phyloP scores from a whole-genome alignment of 2,888 invertebrate species.

The Brachyptera risi region DNA sequence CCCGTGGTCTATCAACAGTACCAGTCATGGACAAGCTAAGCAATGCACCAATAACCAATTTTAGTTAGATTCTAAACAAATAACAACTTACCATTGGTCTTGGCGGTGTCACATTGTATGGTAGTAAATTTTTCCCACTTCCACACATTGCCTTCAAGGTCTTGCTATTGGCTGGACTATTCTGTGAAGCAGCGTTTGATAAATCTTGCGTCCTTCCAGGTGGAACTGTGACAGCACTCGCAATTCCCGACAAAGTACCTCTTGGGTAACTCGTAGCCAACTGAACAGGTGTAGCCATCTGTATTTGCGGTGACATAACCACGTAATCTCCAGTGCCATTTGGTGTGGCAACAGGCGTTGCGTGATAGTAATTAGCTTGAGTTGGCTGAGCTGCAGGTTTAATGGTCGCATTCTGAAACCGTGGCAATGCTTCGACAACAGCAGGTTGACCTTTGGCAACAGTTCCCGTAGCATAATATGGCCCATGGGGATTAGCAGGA shows the following conservation, averaged over 20 bases:
- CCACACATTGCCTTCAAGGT: conserved; percentile 35
- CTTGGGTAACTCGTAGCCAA: conserved; percentile 37
- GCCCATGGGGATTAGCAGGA: conserved; percentile 8
- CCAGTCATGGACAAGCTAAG: no score
- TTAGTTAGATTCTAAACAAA: not conserved
- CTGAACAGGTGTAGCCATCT: conserved; percentile 28
- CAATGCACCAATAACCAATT: no score
- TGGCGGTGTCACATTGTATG: conserved; percentile 85
- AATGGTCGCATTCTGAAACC: conserved; percentile 14
- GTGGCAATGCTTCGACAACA: conserved; percentile 19
- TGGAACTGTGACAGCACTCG: conserved; percentile 29
- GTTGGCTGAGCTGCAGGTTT: conserved; percentile 15
- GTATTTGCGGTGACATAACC: conserved; percentile 29
- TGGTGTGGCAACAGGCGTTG: conserved; percentile 20
- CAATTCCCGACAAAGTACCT: conserved; percentile 34
- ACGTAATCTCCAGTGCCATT: conserved; percentile 31
- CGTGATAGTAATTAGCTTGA: conserved; percentile 23
- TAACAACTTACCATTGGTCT: conserved; percentile 57
- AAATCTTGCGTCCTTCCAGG: not conserved
- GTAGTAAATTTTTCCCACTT: conserved; percentile 65
- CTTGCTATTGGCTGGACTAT: conserved; percentile 48
- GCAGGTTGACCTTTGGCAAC: conserved; percentile 7
- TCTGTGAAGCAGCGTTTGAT: conserved; percentile 44
- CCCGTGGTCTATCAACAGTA: no score
- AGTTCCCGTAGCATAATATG: conserved; percentile 7